Base-by-base conservation (phyloP, 2,113 vertebrate species). In the Pontoporia blainvillei region DNA sequence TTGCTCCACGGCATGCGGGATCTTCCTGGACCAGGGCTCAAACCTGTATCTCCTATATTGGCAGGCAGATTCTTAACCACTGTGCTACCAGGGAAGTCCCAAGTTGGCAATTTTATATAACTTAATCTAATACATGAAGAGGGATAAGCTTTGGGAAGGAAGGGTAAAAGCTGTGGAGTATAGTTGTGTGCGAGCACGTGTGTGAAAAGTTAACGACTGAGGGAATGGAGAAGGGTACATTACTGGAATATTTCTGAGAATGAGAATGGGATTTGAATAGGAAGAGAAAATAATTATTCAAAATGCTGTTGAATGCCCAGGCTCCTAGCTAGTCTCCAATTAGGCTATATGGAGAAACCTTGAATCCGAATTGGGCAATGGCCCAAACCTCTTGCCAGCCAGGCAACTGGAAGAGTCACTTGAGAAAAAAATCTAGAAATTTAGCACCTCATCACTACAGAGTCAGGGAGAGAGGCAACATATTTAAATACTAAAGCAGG, bases 211-310 rank as follows among this genome's bases (percentile, higher is more conserved):
- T 84, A 73, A 91, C 92, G 85, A 29, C 79, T 49, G 54, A 93
- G 46, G 20, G 41, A 44, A 27, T 72, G 29, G 13, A 41, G 14
- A 59, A 66, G 25, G 27, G 6, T 57, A 41, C 91, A 81, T 17
- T 97, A 88, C 78, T 94, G 8, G 23, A 82, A 57, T 34, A 57
- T 73, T 67, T 83, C 23, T 97, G n/a, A 89, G 67, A 84, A 84
- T 71, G 78, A 95, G 73, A 92, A 79, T 44, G 20, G 14, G 4
- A 44, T 10, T 66, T 83, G 69, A 76, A 62, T 83, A 72, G 75
- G 29, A 92, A 90, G 44, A n/a, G 29, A 94, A 92, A 94, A 75
- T 86, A 93, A 91, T 79, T 44, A 31, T 17, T 79, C 41, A 46
- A 83, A 85, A 86, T 73, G 66, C 4, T 82, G 1, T 78, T 92